Base-by-base conservation (phyloP, 2,113 vertebrate genomes). In the Lipotes vexillifer region DNA sequence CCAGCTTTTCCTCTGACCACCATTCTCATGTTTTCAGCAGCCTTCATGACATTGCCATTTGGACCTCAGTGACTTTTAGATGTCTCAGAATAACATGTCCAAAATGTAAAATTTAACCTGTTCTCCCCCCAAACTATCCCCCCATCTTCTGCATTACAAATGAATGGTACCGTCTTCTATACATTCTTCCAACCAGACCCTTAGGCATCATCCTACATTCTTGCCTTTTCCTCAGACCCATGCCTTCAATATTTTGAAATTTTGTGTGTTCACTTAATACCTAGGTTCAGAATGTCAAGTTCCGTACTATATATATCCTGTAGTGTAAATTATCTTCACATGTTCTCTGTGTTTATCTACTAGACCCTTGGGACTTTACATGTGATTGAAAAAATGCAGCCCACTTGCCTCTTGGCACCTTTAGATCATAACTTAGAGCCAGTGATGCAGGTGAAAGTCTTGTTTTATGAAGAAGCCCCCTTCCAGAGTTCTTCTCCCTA, bases 81-180 rank as follows among this genome's bases (percentile, higher is more conserved):
- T 49, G 25, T 65, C 27, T 68, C 63, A 77, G 25, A 77, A 80
- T 68, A 49, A 7, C 52, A 57, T 86, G 61, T 91, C 14, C 31
- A 95, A 95, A 68, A 66, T 49, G 4, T 72, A 63, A 31, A 44
- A 52, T 88, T 85, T 71, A 20, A 29, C 44, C 78, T 84, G 1
- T 90, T 88, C 38, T 55, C 3, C 29, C 9, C 4, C 18, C 83
- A 33, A 5, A n/a, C 6, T 31, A 31, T 59, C 6, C 1, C 44
- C 14, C 33, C 18, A 15, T 66, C 59, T 63, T 80, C 33, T 84
- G 41, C 17, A 44, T 44, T 17, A 21, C 1, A 92, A 92, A 9
- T 7, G 77, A 72, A 41, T 57, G 78, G 5, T 8, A n/a, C 31
- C 10, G 5, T 31, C 59, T 69, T 81, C 31, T 25, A 71, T 18